These are phyloP conservation scores for Dipus sagitta DNA, from an alignment of 2,797 vertebrate genomes.

Conservation along the genomic window DNA sequence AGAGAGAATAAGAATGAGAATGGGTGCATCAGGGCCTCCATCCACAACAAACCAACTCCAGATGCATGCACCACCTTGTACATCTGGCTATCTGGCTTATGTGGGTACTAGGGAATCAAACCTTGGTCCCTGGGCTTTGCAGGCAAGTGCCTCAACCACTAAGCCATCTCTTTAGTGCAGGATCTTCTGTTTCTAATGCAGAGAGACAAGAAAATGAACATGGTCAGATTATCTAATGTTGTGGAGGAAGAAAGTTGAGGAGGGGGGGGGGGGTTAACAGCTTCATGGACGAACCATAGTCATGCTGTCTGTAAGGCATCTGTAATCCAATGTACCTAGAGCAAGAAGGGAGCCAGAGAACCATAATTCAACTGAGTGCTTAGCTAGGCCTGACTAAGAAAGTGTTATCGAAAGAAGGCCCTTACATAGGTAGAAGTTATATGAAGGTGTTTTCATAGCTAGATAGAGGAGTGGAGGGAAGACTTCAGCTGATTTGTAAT, in stretches of 20 bases:
- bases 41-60: no score
- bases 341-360: no score
- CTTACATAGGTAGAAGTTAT: not conserved
- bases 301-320: no score
- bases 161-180: not conserved
- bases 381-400: not conserved
- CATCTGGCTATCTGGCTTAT: no score
- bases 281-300: no score
- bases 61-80: no score
- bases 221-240: not conserved
- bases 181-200: not conserved
- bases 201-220: not conserved
- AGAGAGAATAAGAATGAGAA: no score
- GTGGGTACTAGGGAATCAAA: no score
- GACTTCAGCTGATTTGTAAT: not conserved
- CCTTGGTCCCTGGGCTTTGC: no score
- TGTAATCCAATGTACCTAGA: no score
- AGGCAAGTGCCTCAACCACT: no score
- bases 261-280: not conserved
- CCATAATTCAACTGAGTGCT: not conserved
- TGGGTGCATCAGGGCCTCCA: no score
- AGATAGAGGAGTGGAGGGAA: not conserved
- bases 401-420: not conserved
- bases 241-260: not conserved
- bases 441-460: not conserved